These are phyloP conservation scores for Anadara kagoshimensis DNA, from an alignment of 1,140 invertebrate species.

Conservation along the genomic window DNA sequence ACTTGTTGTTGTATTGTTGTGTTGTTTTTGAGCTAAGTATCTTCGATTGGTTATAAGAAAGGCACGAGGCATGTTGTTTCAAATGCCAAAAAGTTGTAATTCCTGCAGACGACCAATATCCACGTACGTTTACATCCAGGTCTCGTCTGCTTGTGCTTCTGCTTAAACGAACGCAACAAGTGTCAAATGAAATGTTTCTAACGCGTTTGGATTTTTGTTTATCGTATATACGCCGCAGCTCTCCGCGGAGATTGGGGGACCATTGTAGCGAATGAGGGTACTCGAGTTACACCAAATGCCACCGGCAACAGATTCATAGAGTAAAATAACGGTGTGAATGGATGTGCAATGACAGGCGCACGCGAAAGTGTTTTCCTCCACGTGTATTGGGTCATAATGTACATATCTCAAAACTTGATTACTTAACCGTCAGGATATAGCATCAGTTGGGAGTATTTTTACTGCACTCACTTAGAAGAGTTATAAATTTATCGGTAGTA, in stretches of 20 bases:
- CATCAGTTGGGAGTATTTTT: no score
- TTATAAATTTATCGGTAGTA: no score
- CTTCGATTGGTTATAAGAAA: constrained; percentile 46
- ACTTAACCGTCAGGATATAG: no score
- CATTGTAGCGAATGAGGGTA: background rate
- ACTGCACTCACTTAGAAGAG: no score
- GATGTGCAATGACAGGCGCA: constrained; percentile 31
- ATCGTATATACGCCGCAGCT: constrained; percentile 10
- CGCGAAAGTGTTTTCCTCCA: constrained; percentile 32
- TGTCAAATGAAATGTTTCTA: constrained; percentile 20
- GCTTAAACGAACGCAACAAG: constrained; percentile 10
- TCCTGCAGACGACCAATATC: background rate
- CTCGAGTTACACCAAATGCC: constrained; percentile 23
- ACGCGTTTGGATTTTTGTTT: constrained; percentile 16
- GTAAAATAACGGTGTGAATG: constrained; percentile 20
- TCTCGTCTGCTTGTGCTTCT: background rate
- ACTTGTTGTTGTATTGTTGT: background rate
- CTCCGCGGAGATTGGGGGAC: constrained; percentile 5
- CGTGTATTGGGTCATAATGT: constrained; percentile 17
- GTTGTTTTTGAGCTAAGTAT: constrained; percentile 24
- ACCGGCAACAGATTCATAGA: constrained; percentile 23
- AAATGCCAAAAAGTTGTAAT: background rate
- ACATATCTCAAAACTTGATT: no score
- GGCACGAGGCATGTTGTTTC: constrained; percentile 34
- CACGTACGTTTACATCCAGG: constrained; percentile 5